A percentile compares a stretch with the other conserved stretches of the same genome.
Evolutionary conservation across 1,140 invertebrate genomes (phyloP).

Genomic region (Drosophila equinoxialis): DNA sequence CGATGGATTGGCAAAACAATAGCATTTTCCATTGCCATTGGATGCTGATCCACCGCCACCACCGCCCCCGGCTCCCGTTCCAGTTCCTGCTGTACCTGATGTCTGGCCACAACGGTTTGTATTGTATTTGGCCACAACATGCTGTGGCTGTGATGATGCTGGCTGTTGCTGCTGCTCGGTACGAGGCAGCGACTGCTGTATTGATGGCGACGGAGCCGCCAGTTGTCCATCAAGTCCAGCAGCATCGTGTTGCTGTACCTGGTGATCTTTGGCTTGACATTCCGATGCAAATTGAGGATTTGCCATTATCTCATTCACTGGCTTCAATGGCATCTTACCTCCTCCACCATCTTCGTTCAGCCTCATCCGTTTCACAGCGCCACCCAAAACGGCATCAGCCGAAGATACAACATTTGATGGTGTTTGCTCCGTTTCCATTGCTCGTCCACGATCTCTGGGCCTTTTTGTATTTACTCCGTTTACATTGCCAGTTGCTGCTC

Average conservation of each 20-base stretch:
- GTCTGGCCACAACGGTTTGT: conserved; percentile 47
- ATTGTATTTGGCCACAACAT: conserved; percentile 53
- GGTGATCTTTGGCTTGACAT: conserved; percentile 11
- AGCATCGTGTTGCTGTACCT: background rate
- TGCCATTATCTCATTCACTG: conserved; percentile 69
- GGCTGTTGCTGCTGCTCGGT: conserved; percentile 16
- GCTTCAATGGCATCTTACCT: conserved; percentile 76
- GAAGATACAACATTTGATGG: background rate
- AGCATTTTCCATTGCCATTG: conserved; percentile 82
- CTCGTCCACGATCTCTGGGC: conserved; percentile 38
- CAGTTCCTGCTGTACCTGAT: conserved; percentile 14
- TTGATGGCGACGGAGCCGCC: background rate
- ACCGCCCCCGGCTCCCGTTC: background rate
- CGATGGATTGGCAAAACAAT: conserved; percentile 87
- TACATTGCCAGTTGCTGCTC: background rate
- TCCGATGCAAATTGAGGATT: conserved; percentile 4
- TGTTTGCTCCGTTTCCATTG: conserved; percentile 7
- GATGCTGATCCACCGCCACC: conserved; percentile 5
- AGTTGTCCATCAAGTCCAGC: conserved; percentile 5
- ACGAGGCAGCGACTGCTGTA: conserved; percentile 21
- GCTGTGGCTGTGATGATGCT: background rate
- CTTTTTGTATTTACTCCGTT: conserved; percentile 38
- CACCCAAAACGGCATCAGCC: conserved; percentile 37
- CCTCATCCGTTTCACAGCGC: conserved; percentile 62
- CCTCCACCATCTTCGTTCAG: conserved; percentile 45